phyloP scores from a whole-genome alignment of 2,113 vertebrate species.

The Gymnarchus niloticus region DNA sequence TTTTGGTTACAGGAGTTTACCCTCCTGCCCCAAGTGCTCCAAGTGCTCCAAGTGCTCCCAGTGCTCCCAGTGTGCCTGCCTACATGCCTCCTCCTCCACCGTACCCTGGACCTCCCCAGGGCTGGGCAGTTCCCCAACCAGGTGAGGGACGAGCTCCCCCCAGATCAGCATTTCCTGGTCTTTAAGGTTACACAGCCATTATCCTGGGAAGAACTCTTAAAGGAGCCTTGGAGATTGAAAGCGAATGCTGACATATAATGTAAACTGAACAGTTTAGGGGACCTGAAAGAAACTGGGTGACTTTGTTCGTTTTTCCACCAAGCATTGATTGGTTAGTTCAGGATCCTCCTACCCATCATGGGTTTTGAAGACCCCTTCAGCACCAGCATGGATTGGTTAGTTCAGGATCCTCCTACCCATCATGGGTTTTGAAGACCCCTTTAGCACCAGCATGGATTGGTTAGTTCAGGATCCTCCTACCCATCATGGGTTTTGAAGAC shows the following conservation, averaged over 20 bases:
- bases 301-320: background rate
- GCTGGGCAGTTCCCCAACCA: constrained; percentile 55
- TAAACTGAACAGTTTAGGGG: background rate
- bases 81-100: constrained; percentile 77
- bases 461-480: too few species aligned
- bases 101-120: constrained; percentile 67
- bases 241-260: background rate
- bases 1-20: constrained; percentile 63
- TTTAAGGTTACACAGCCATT: background rate
- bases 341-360: too few species aligned
- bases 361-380: too few species aligned
- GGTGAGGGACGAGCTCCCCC: constrained; percentile 40
- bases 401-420: too few species aligned
- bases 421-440: too few species aligned
- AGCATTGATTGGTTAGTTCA: too few species aligned
- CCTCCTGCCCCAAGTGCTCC: constrained; percentile 48
- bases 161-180: background rate
- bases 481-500: too few species aligned
- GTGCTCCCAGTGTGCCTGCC: constrained; percentile 50
- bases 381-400: too few species aligned
- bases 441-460: too few species aligned
- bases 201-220: background rate
- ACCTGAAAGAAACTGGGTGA: background rate
- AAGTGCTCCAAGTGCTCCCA: constrained; percentile 32
- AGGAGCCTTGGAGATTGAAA: too few species aligned